Evolutionary conservation across 1,140 invertebrate genomes (phyloP).

Genomic region (Diuraphis noxia): DNA sequence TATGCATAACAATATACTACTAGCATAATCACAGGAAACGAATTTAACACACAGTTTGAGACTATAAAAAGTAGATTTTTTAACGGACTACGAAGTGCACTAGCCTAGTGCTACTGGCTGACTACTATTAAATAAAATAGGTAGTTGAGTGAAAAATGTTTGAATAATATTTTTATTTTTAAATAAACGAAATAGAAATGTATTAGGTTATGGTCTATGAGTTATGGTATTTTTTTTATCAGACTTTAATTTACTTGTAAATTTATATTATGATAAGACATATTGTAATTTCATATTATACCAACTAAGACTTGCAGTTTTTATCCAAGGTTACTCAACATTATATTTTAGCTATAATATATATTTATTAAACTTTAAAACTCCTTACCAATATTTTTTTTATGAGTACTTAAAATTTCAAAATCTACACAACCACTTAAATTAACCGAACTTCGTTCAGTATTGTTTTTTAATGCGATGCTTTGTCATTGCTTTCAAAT

Average conservation of each 20-base stretch:
- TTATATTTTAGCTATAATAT: not conserved
- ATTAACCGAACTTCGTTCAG: not conserved
- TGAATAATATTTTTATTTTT: not conserved
- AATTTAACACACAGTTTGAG: too few species aligned
- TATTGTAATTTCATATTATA: not conserved
- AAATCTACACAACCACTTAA: not conserved
- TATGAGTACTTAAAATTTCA: slow-evolving; percentile 10
- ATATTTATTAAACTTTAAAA: not conserved
- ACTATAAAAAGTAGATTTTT: too few species aligned
- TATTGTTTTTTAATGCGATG: not conserved
- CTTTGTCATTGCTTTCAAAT: slow-evolving; percentile 3
- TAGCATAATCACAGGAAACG: too few species aligned
- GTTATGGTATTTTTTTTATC: too few species aligned
- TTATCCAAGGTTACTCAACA: not conserved
- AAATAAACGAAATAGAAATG: not conserved
- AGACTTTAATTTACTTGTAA: not conserved
- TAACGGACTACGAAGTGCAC: too few species aligned
- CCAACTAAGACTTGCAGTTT: not conserved
- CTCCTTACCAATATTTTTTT: not conserved
- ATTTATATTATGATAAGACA: not conserved
- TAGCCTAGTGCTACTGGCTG: too few species aligned
- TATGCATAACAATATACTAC: too few species aligned
- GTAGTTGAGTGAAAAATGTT: not conserved
- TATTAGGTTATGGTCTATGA: not conserved
- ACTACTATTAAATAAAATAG: not conserved